Evolutionary conservation across 2,888 invertebrate genomes (phyloP).

Genomic region (Melanostoma scalare): DNA sequence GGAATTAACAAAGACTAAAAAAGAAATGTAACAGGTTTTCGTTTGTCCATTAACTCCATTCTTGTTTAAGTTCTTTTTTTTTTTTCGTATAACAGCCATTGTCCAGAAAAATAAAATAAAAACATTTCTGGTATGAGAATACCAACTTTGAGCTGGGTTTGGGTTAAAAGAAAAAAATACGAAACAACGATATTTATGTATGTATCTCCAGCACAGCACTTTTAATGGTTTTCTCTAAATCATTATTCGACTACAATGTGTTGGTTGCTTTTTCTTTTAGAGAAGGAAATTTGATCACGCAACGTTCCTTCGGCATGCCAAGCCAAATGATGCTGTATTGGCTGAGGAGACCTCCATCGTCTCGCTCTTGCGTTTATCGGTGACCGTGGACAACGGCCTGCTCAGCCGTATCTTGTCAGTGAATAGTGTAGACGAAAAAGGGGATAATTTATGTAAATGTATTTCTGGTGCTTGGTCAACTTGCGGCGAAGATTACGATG

Average conservation of each 20-base stretch:
- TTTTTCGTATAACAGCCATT: constrained; percentile 50
- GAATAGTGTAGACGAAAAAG: constrained; percentile 70
- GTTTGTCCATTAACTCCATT: constrained; percentile 33
- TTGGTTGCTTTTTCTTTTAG: background rate
- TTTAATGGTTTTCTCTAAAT: constrained; percentile 72
- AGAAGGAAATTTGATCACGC: constrained; percentile 63
- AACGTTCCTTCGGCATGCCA: constrained; percentile 1
- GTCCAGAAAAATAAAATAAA: constrained; percentile 17
- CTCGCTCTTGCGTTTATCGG: constrained; percentile 51
- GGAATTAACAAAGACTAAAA: constrained; percentile 4
- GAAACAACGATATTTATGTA: constrained; percentile 68
- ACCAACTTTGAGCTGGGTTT: constrained; percentile 49
- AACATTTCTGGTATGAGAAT: constrained; percentile 13
- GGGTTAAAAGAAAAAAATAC: constrained; percentile 15
- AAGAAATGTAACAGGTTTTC: constrained; percentile 50
- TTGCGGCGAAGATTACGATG: constrained; percentile 65
- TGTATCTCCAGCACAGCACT: constrained; percentile 40
- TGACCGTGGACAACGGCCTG: constrained; percentile 19
- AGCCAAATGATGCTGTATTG: constrained; percentile 47
- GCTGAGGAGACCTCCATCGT: constrained; percentile 34
- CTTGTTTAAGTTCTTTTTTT: constrained; percentile 22
- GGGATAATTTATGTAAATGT: constrained; percentile 80
- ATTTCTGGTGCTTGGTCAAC: constrained; percentile 72
- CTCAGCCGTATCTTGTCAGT: constrained; percentile 43
- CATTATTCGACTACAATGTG: constrained; percentile 70